Evolutionary conservation across 2,888 invertebrate genomes (phyloP).

Genomic region (Orchestes rusci): DNA sequence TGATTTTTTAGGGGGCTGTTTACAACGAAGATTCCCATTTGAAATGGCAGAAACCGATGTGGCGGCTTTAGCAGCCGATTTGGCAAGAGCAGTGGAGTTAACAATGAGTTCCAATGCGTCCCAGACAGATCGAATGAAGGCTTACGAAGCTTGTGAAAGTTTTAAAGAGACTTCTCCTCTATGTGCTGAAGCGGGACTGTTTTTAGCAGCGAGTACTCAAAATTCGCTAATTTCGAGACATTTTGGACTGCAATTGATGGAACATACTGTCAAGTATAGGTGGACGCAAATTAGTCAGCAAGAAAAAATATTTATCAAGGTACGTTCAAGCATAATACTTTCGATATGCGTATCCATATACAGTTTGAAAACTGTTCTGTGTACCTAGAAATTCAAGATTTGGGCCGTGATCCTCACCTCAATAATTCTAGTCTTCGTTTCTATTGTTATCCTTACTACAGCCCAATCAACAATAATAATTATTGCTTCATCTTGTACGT

Average conservation of each 20-base stretch:
- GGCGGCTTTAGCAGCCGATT: conserved; percentile 64
- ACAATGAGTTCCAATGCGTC: conserved; percentile 74
- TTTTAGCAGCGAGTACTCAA: conserved; percentile 66
- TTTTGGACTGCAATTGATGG: conserved; percentile 88
- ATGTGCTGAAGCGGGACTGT: conserved; percentile 81
- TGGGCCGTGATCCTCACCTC: too few relatives aligned
- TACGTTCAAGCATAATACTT: too few relatives aligned
- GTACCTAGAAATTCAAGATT: too few relatives aligned
- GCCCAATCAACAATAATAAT: too few relatives aligned
- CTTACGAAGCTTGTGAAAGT: conserved; percentile 77
- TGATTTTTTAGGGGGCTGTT: conserved; percentile 14
- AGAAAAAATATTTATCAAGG: conserved; percentile 85
- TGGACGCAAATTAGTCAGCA: conserved; percentile 85
- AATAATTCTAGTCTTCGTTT: too few relatives aligned
- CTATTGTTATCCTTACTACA: too few relatives aligned
- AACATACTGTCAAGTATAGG: conserved; percentile 85
- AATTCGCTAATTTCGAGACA: conserved; percentile 76
- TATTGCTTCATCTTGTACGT: too few relatives aligned
- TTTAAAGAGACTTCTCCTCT: conserved; percentile 82
- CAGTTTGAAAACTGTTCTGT: too few relatives aligned
- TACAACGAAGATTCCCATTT: conserved; percentile 6
- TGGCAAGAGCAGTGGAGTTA: conserved; percentile 73
- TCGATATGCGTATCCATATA: too few relatives aligned
- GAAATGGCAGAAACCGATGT: conserved; percentile 54
- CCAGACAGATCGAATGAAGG: conserved; percentile 69